Percentiles rank a stretch among this genome's conserved stretches.
These are phyloP conservation scores for Chelon labrosus DNA, from an alignment of 2,797 vertebrate genomes.

Conservation along the genomic window DNA sequence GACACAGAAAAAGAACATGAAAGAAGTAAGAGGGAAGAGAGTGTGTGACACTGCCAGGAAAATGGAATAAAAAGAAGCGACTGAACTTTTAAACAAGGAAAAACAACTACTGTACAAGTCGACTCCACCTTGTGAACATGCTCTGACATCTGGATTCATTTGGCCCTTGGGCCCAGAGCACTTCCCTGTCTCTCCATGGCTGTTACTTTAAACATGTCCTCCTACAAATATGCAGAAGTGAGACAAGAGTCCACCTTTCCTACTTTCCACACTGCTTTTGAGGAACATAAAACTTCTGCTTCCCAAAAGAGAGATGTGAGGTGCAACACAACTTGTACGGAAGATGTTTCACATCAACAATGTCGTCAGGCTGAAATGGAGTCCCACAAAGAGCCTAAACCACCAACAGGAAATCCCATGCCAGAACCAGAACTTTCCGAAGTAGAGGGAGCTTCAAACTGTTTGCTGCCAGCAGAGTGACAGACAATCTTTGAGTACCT, in stretches of 20 bases:
- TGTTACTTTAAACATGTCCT: slow-evolving; percentile 67
- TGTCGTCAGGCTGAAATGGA: not conserved
- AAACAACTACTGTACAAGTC: slow-evolving; percentile 80
- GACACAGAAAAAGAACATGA: slow-evolving; percentile 49
- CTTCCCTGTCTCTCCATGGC: slow-evolving; percentile 65
- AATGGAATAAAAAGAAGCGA: slow-evolving; percentile 61
- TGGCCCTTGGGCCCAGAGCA: slow-evolving; percentile 67
- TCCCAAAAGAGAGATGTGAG: not conserved
- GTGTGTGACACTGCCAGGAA: slow-evolving; percentile 52
- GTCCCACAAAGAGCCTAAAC: not conserved
- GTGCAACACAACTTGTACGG: not conserved
- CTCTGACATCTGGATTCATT: slow-evolving; percentile 81
- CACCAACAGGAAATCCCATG: not conserved
- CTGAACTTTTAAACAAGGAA: slow-evolving; percentile 72
- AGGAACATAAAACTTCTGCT: slow-evolving; percentile 16
- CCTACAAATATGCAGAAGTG: slow-evolving; percentile 17
- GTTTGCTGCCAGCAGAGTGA: no score
- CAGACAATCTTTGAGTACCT: not conserved
- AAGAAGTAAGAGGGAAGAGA: slow-evolving; percentile 21
- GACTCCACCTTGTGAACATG: slow-evolving; percentile 78
- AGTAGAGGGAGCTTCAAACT: no score
- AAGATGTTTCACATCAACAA: not conserved
- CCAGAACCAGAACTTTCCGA: no score
- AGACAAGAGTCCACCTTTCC: slow-evolving; percentile 51
- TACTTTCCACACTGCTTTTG: slow-evolving; percentile 12